Percentiles rank a stretch among this genome's conserved stretches.
Conservation (phyloP, 2,888 invertebrate genomes). For the Linnaemya vulpina region DNA sequence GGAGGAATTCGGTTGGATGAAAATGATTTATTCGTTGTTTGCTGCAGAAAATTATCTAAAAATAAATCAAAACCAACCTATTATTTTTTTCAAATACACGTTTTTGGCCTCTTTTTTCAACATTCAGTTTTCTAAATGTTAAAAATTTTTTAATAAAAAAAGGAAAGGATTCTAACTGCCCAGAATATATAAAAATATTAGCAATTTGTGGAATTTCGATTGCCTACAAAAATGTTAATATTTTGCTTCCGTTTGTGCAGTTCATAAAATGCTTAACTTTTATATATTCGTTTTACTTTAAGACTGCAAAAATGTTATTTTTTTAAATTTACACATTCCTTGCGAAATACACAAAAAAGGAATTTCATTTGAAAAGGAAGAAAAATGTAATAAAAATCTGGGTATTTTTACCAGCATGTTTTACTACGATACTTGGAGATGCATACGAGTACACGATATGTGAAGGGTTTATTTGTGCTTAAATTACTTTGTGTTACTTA, state of each 20-base stretch:
- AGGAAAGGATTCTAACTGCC: too few species aligned
- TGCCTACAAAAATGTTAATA: constrained; percentile 34
- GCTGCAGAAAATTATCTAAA: neutral
- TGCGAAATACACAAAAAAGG: neutral
- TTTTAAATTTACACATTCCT: constrained; percentile 1
- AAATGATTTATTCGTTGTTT: neutral
- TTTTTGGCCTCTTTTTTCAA: neutral
- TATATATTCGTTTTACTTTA: constrained; percentile 24
- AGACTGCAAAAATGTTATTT: constrained; percentile 44
- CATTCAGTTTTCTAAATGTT: neutral
- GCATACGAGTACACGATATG: neutral
- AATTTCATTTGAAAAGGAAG: constrained; percentile 4
- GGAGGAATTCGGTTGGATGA: neutral
- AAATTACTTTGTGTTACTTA: constrained; percentile 20
- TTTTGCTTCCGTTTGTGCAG: constrained; percentile 10
- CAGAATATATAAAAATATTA: neutral
- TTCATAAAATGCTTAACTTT: neutral
- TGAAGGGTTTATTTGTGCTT: constrained; percentile 4
- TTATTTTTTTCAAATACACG: neutral
- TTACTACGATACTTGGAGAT: neutral
- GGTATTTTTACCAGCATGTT: constrained; percentile 25
- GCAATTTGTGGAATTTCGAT: constrained; percentile 53
- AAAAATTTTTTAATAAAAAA: neutral
- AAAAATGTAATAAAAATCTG: neutral
- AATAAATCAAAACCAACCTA: neutral